A percentile compares a stretch with the other conserved stretches of the same genome.
These are phyloP conservation scores for Kryptolebias marmoratus DNA, from an alignment of 2,113 vertebrate species.

Conservation along the genomic window DNA sequence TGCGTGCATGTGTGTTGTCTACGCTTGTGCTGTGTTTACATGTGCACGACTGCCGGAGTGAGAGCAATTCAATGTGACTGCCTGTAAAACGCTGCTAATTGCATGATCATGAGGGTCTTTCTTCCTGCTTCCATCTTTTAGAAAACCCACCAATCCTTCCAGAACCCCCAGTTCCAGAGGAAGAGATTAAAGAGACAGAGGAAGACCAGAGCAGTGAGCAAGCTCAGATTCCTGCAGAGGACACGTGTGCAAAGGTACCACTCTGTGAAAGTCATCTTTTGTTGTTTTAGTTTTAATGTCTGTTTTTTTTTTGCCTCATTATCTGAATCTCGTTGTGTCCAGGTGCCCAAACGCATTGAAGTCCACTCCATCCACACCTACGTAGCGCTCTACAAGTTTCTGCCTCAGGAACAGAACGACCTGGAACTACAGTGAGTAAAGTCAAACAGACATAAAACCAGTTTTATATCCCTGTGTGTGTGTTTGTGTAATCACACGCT, in stretches of 20 bases:
- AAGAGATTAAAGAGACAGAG: conserved; percentile 52
- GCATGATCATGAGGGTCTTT: neutral
- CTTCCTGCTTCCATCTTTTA: conserved; percentile 3
- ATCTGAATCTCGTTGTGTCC: conserved; percentile 36
- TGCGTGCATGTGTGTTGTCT: conserved; percentile 24
- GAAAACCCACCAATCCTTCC: conserved; percentile 14
- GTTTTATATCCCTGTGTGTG: neutral
- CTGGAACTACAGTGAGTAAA: conserved; percentile 89
- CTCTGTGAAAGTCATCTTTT: conserved; percentile 10
- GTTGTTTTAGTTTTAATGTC: neutral
- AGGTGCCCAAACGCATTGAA: conserved; percentile 80
- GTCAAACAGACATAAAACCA: neutral
- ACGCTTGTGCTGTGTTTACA: conserved; percentile 28
- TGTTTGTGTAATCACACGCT: conserved; percentile 6
- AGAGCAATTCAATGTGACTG: conserved; percentile 26
- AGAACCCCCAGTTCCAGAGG: conserved; percentile 57
- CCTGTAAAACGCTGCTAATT: neutral
- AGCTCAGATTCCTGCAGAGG: conserved; percentile 49
- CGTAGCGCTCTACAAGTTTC: conserved; percentile 90
- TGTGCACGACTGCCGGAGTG: conserved; percentile 26
- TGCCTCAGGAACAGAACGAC: conserved; percentile 91
- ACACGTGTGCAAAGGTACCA: conserved; percentile 47
- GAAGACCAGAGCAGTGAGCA: conserved; percentile 53
- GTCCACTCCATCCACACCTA: conserved; percentile 90
- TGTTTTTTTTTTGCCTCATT: conserved; percentile 23